These are phyloP conservation scores for Drosophila multiciliata DNA, from an alignment of 2,888 invertebrate genomes.

Conservation along the genomic window DNA sequence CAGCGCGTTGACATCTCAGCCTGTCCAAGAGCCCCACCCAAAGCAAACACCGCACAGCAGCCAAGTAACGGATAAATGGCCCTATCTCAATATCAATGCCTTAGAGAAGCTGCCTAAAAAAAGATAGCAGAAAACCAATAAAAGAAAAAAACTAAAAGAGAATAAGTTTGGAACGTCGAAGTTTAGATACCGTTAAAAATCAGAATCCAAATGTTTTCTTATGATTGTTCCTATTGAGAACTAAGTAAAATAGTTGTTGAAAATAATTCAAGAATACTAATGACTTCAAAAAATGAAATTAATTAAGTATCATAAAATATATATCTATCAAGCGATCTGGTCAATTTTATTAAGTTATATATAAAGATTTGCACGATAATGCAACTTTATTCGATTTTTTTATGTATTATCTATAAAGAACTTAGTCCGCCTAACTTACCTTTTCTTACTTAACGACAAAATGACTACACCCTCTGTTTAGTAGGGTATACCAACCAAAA, in stretches of 20 bases:
- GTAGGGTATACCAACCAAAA: not conserved
- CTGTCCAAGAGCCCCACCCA: conserved; percentile 18
- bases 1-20: conserved; percentile 47
- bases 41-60: conserved; percentile 15
- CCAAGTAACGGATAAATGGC: conserved; percentile 45
- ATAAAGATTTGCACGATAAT: not conserved
- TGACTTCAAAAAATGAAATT: not conserved
- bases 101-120: conserved; percentile 13
- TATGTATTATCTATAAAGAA: not conserved
- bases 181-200: not conserved
- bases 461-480: not conserved
- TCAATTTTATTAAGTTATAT: not conserved
- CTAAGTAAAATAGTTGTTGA: not conserved
- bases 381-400: not conserved
- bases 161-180: not conserved
- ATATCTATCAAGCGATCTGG: not conserved
- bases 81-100: conserved; percentile 50
- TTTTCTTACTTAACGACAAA: not conserved
- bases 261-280: not conserved
- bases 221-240: not conserved
- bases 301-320: not conserved
- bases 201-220: not conserved
- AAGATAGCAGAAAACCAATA: conserved; percentile 5
- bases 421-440: not conserved
- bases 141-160: not conserved